Percentiles rank a stretch among this genome's conserved stretches.
These are phyloP conservation scores for Tinamus guttatus DNA, from an alignment of 2,113 vertebrate genomes.

Conservation along the genomic window DNA sequence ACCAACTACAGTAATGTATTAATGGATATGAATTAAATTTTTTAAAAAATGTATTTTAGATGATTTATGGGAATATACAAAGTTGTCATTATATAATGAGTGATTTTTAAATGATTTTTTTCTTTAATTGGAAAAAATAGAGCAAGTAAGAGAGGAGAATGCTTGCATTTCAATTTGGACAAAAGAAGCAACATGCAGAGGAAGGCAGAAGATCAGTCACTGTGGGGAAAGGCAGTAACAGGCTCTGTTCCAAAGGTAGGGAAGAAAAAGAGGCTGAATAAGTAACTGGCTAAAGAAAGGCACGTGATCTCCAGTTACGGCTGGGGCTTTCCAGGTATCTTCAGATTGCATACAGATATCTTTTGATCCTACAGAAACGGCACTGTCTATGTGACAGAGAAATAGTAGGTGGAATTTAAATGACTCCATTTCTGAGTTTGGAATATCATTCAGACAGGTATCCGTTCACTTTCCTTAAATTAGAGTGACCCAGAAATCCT, in stretches of 20 bases:
- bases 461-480: not conserved
- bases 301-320: not conserved
- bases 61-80: not conserved
- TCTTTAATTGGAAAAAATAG: not conserved
- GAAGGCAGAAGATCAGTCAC: not conserved
- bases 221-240: not conserved
- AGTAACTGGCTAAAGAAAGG: not conserved
- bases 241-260: not conserved
- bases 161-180: not conserved
- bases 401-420: not conserved
- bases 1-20: not conserved
- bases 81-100: not conserved
- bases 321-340: not conserved
- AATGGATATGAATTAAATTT: not conserved
- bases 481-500: not conserved
- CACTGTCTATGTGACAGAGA: not conserved
- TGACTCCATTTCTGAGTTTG: not conserved
- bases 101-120: not conserved
- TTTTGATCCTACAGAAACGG: too few relatives aligned
- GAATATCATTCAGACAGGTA: conserved; percentile 4
- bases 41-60: not conserved
- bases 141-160: not conserved
- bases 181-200: not conserved
- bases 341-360: not conserved
- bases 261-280: not conserved